Evolutionary conservation across 2,113 vertebrate genomes (phyloP).

Genomic region (Notothenia coriiceps): DNA sequence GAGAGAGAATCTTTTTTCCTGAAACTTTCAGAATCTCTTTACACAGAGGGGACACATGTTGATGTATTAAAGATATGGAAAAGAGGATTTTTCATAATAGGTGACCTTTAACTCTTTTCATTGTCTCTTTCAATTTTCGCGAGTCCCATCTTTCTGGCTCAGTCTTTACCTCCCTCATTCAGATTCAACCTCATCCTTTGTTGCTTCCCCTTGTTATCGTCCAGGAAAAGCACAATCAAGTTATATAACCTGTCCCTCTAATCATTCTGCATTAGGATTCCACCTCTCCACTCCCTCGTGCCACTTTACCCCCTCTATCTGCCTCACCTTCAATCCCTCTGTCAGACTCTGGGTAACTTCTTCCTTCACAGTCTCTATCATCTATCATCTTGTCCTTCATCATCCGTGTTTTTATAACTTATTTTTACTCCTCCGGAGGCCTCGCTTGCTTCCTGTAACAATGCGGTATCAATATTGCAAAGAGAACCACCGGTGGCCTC

Average conservation of each 20-base stretch:
- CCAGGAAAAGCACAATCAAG: conserved; percentile 37
- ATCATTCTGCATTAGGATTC: conserved; percentile 56
- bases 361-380: conserved; percentile 4
- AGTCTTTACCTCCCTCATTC: conserved; percentile 27
- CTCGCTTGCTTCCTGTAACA: conserved; percentile 60
- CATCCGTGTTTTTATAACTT: conserved; percentile 45
- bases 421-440: conserved; percentile 49
- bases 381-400: conserved; percentile 45
- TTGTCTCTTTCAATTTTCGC: conserved; percentile 25
- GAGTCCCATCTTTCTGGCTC: conserved; percentile 30
- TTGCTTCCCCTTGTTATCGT: conserved; percentile 38
- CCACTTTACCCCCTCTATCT: conserved; percentile 46
- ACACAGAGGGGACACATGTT: no score
- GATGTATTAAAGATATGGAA: no score
- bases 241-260: conserved; percentile 59
- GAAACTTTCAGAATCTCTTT: no score
- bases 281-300: conserved; percentile 33
- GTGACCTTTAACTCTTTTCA: no score
- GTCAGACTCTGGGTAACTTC: conserved; percentile 42
- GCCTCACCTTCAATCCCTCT: conserved; percentile 53
- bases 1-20: no score
- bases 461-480: conserved; percentile 71
- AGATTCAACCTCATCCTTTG: conserved; percentile 35
- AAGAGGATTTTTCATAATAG: no score
- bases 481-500: conserved; percentile 61